These are phyloP conservation scores for Elephantulus edwardii DNA, from an alignment of 2,113 vertebrate genomes.

Conservation along the genomic window DNA sequence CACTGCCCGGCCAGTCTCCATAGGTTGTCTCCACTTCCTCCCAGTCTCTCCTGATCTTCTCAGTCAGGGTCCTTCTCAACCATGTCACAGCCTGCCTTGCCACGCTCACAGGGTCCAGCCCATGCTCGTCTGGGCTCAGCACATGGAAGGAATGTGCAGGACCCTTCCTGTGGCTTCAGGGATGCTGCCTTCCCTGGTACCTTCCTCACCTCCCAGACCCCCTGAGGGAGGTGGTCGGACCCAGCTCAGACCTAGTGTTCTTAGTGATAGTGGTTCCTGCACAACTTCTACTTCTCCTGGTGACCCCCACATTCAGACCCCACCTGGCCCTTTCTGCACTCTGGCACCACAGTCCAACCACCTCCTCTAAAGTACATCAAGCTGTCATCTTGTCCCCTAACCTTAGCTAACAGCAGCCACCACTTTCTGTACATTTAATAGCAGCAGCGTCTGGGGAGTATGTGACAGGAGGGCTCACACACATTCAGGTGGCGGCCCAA, in stretches of 20 bases:
- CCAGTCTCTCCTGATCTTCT: not conserved
- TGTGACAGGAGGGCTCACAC: too few species aligned
- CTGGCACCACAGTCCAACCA: not conserved
- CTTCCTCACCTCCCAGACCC: not conserved
- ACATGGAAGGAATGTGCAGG: too few species aligned
- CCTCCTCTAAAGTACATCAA: not conserved
- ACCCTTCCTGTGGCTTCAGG: not conserved
- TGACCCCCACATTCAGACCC: not conserved
- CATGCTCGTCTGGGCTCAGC: too few species aligned
- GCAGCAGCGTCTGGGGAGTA: too few species aligned
- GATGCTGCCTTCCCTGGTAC: too few species aligned
- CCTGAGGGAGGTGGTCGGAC: not conserved
- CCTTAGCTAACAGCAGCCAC: not conserved
- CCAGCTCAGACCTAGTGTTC: not conserved
- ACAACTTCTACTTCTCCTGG: not conserved
- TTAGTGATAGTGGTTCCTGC: not conserved
- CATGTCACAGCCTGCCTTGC: not conserved
- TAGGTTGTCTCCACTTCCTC: not conserved
- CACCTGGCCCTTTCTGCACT: not conserved
- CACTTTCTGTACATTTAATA: not conserved
- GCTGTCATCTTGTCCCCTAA: not conserved
- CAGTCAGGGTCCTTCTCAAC: not conserved
- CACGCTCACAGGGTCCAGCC: not conserved
- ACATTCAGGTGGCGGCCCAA: too few species aligned
- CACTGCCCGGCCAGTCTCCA: not conserved